Percentiles rank a stretch among this genome's conserved stretches.
These are phyloP conservation scores for Leucopternis melanops DNA, from an alignment of 2,113 vertebrate genomes.

Conservation along the genomic window DNA sequence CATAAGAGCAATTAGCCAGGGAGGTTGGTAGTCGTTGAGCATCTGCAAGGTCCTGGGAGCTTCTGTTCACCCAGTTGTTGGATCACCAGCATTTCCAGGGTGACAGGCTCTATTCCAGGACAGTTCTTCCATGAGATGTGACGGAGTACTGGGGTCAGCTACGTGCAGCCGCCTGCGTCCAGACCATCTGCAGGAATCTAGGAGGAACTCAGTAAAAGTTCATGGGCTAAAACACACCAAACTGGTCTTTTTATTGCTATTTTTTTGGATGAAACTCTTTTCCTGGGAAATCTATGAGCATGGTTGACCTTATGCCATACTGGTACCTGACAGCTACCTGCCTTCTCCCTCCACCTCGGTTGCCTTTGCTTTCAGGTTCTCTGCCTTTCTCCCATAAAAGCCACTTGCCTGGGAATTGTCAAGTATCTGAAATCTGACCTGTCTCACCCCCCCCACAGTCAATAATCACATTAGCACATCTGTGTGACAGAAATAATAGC, in stretches of 20 bases:
- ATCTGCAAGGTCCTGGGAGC: neutral
- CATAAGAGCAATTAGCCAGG: neutral
- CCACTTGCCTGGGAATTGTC: neutral
- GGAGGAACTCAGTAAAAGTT: neutral
- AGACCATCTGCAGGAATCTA: neutral
- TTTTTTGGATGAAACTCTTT: neutral
- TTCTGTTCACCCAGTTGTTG: neutral
- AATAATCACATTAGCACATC: conserved; percentile 68
- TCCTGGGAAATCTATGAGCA: neutral
- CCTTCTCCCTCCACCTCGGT: neutral
- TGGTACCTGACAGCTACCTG: neutral
- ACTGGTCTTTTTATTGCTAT: rapidly evolving
- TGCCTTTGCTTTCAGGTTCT: neutral
- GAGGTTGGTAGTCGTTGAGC: rapidly evolving
- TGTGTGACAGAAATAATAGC: conserved; percentile 71
- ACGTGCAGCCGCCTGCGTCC: neutral
- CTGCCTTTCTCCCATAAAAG: neutral
- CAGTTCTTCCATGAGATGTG: neutral
- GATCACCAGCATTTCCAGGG: neutral
- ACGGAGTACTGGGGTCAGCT: neutral
- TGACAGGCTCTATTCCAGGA: neutral
- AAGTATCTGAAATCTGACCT: conserved; percentile 8
- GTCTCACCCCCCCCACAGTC: conserved; percentile 1
- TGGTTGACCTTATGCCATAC: neutral
- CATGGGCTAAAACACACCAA: neutral